Conservation (phyloP, 2,888 invertebrate species). For the Molorchus minor region DNA sequence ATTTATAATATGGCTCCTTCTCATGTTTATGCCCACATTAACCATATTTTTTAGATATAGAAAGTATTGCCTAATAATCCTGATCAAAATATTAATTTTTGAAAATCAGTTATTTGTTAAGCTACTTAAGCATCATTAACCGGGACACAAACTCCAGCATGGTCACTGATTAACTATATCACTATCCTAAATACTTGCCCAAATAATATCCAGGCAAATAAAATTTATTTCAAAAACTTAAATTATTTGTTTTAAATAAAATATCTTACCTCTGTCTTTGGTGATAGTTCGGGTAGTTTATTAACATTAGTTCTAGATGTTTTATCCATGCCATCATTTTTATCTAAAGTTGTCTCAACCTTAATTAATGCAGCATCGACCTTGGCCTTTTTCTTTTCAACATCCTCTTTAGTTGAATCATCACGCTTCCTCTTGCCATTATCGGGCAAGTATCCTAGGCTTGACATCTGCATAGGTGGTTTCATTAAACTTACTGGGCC, state of each 20-base stretch:
- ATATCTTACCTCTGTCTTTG: slow-evolving; percentile 24
- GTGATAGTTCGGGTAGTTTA: slow-evolving; percentile 22
- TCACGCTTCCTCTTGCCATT: slow-evolving; percentile 55
- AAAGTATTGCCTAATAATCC: too few relatives aligned
- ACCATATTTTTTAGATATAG: too few relatives aligned
- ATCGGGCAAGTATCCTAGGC: slow-evolving; percentile 42
- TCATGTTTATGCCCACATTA: too few relatives aligned
- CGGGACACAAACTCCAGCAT: too few relatives aligned
- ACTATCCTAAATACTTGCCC: too few relatives aligned
- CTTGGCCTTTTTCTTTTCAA: slow-evolving; percentile 51
- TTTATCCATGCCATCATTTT: slow-evolving; percentile 12
- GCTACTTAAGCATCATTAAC: too few relatives aligned
- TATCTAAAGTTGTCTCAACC: background rate
- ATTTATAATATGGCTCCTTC: too few relatives aligned
- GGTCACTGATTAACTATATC: too few relatives aligned
- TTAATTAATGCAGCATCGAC: slow-evolving; percentile 17
- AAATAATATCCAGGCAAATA: too few relatives aligned
- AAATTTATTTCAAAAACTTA: too few relatives aligned
- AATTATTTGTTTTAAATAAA: background rate
- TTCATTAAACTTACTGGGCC: slow-evolving; percentile 73
- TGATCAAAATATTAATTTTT: too few relatives aligned
- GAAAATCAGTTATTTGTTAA: too few relatives aligned
- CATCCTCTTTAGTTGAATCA: slow-evolving; percentile 52
- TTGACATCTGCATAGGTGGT: slow-evolving; percentile 67
- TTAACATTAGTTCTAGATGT: slow-evolving; percentile 14